A percentile compares a stretch with the other conserved stretches of the same genome.
phyloP scores from a whole-genome alignment of 2,888 invertebrate genomes.

The Ophion obscuratus region DNA sequence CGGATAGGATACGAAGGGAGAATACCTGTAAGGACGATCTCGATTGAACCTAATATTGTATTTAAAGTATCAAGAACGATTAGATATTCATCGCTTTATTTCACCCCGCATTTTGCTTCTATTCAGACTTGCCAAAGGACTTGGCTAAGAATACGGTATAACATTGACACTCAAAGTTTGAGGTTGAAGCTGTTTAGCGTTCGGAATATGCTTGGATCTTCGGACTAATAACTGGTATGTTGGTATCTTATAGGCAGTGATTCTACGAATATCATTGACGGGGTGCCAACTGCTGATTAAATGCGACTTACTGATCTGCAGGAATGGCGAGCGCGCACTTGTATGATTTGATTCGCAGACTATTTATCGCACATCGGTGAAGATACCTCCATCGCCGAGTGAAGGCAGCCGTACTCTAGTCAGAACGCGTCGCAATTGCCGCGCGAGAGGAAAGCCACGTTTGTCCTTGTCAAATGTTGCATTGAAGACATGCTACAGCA shows the following conservation, averaged over 20 bases:
- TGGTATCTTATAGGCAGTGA: too few species aligned
- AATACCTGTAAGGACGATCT: not conserved
- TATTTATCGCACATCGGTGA: too few species aligned
- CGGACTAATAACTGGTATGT: too few species aligned
- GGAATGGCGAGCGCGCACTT: too few species aligned
- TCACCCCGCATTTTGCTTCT: not conserved
- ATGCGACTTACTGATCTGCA: slow-evolving; percentile 47
- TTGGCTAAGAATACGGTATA: not conserved
- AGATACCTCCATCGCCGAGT: too few species aligned
- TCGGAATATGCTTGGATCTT: not conserved
- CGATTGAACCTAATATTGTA: not conserved
- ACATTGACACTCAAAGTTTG: not conserved
- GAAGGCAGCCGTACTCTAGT: slow-evolving; percentile 1
- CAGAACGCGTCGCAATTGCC: slow-evolving; percentile 18
- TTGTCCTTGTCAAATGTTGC: slow-evolving; percentile 31
- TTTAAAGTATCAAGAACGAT: not conserved
- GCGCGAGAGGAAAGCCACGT: slow-evolving; percentile 12
- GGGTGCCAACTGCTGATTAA: slow-evolving; percentile 24
- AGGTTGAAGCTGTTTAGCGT: not conserved
- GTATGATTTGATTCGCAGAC: too few species aligned
- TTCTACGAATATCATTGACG: too few species aligned
- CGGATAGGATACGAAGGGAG: not conserved
- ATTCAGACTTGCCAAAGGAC: not conserved
- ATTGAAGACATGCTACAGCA: slow-evolving; percentile 69
- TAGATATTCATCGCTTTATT: not conserved